Evolutionary conservation across 1,140 invertebrate species (phyloP), one percentile per base, ranked within the genome.

Genomic region (Drosophila tropicalis): DNA sequence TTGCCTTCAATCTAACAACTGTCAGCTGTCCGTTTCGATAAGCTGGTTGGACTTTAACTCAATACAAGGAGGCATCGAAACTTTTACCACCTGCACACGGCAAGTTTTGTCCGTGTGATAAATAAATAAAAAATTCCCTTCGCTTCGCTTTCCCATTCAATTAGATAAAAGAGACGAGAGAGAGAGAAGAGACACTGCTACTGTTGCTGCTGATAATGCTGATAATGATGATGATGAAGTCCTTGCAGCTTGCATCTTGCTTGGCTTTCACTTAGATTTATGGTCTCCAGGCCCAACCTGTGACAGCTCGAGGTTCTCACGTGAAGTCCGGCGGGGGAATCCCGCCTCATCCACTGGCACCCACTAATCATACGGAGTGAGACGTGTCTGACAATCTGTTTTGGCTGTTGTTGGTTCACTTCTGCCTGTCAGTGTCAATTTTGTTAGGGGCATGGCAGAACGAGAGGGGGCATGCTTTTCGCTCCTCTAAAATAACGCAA

Each of bases 381-480:
- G 72, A 71, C 72, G 63, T 67, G 67, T 71, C 72, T 75, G 58
- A 15, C 32, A 57, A 47, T 47, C 3, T n/a, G 54, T 51, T 10
- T 29, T 29, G 29, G 29, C 29, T 6, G 29, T 29, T 36, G 34
- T 12, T 22, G 44, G 47, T 60, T 76, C 83, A 83, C 83, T 87
- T 85, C 68, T 75, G 75, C 74, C 84, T 83, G 84, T 86, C 84
- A 54, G 74, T 86, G 76, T 87, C 83, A 89, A 83, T 89, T 89
- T 73, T 2, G 36, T 3, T 51, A 51, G 44, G 44, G 17, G 17
- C 17, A 19, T 7, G 44, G 10, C 36, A 39, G 44, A 19, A 10
- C 44, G 19, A 9, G 29, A 29, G n/a, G 15, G 5, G 15, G 13
- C 5, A 29, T 5, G 15, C 29, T 57, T 36, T 57, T 32, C n/a